phyloP scores from a whole-genome alignment of 2,888 invertebrate genomes.

The Zygothrica quintamaculata region DNA sequence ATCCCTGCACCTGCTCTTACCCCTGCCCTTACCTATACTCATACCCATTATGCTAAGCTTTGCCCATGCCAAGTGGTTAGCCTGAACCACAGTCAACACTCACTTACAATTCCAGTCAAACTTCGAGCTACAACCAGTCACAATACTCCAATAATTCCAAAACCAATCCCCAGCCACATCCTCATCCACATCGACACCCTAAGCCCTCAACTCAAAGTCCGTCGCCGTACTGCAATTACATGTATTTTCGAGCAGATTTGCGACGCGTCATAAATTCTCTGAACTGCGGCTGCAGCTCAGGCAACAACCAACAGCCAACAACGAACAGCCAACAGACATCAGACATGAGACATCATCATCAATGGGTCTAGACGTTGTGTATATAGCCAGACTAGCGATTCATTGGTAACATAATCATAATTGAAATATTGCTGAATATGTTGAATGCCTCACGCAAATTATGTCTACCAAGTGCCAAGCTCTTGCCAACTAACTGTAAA shows the following conservation, averaged over 20 bases:
- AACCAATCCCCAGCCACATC: too few species aligned
- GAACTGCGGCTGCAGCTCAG: constrained; percentile 59
- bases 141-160: too few species aligned
- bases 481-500: too few species aligned
- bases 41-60: too few species aligned
- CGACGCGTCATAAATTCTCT: constrained; percentile 71
- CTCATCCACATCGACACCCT: too few species aligned
- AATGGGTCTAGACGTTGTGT: constrained; percentile 67
- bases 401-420: constrained; percentile 62
- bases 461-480: constrained; percentile 29
- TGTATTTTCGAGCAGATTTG: constrained; percentile 78
- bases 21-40: too few species aligned
- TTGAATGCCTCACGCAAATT: constrained; percentile 38
- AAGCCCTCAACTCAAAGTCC: constrained; percentile 6
- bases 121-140: neutral
- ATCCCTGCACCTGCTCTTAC: too few species aligned
- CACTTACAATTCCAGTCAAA: neutral
- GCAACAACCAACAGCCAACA: too few species aligned
- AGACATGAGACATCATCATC: constrained; percentile 68
- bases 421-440: constrained; percentile 51
- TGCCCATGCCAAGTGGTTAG: constrained; percentile 33
- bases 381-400: constrained; percentile 38
- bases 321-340: too few species aligned
- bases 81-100: neutral
- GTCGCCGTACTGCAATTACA: constrained; percentile 59